Base-by-base conservation (phyloP, 2,888 invertebrate species). In the Orthosia incerta region DNA sequence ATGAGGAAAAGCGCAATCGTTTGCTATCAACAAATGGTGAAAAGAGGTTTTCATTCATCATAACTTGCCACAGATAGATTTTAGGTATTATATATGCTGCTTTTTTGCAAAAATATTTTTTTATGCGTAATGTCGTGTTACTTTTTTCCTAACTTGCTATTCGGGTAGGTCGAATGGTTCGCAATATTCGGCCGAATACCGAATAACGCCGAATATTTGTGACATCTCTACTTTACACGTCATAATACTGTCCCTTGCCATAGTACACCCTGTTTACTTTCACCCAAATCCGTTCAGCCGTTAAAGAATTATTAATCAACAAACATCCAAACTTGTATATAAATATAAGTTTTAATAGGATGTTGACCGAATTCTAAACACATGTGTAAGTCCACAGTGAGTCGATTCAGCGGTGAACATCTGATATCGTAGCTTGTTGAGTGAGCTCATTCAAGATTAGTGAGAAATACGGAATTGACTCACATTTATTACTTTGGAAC, bases 311-410 rank as follows among this genome's bases (percentile, higher is more conserved):
- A 13, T 20, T 55, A 53, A 20, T 53, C 4, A 55, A 23, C 11
- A 20, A 23, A 16, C 55, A 55, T 26, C 7, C 39, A 39, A 0
- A 39, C 39, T 9, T 55, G 9, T 23, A 20, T 16, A 5, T 18
- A 50, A 5, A 20, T 16, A 5, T 18, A 50, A 5, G 18, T 23
- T 12, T 55, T 39, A 39, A 3, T 15, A 60, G 60, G 45, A 45
- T 15, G 60, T 45, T 39, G 60, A 20, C 45, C 9, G 7, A 60
- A 60, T 59, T 45, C 20, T 45, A 12, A 20, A 13, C 60, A 60
- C 9, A 60, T 60, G 60, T 60, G 45, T 60, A 45, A 45, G n/a
- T 60, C 45, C 20, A 45, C 9, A 16, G 60, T 60, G 60, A 60
- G 3, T 60, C 60, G 45, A 3, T 20, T 45, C 39, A n/a, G 20